Evolutionary conservation across 1,140 invertebrate species (phyloP), one percentile per base, ranked within the genome.

Genomic region (Drosophila murphyi): DNA sequence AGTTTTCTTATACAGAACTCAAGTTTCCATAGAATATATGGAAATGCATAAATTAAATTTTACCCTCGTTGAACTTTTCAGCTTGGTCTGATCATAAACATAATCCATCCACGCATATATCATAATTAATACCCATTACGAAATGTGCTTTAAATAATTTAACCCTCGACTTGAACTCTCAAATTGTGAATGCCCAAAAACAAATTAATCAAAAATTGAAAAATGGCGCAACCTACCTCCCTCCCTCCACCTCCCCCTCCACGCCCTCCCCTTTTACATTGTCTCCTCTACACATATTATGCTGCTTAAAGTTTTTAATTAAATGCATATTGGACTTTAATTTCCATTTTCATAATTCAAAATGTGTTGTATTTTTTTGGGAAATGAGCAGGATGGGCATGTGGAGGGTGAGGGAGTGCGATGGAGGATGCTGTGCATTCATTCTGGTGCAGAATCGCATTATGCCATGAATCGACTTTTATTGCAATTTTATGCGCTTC

Each of bases 401-500:
- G 32, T 20, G 28, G 35, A 34, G 10, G n/a, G 8, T 0, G 57
- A 2, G n/a, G n/a, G 76, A 48, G 37, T n/a, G 43, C 8, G 60
- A 10, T 10, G 52, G n/a, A 51, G 6, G 34, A 32, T 50, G 29
- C 56, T 43, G 34, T 20, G 32, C 29, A 6, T 41, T 61, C 80
- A 70, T 51, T 65, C 69, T 45, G 64, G 35, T 62, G 59, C 59
- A 67, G 41, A 56, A 37, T 68, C 71, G 54, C 48, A 59, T 68
- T 74, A 70, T 60, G 20, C 41, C 72, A 65, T 72, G 68, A 72
- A 87, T 89, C 78, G 83, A 83, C 80, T 87, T 88, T 88, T 89
- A 88, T 85, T 80, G 85, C 85, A 88, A 88, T 88, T 88, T 89
- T 76, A 80, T 83, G 76, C 85, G 85, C 85, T 89, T 85, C 85